Conservation (phyloP, 2,888 invertebrate genomes). For the Epistrophe grossulariae region DNA sequence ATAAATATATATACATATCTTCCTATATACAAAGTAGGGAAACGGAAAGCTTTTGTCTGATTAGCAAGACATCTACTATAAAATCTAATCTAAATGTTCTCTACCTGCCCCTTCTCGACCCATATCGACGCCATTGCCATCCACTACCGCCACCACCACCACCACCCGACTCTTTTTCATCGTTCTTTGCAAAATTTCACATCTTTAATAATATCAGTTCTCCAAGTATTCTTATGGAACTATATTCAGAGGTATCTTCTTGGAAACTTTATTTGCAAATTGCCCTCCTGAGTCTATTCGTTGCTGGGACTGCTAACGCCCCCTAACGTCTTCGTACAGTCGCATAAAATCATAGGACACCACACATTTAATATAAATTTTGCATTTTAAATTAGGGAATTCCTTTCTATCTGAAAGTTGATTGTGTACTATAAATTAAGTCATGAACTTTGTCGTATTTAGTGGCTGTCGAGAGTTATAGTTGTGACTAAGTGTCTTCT, state of each 20-base stretch:
- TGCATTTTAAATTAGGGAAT: slow-evolving; percentile 63
- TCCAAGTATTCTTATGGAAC: slow-evolving; percentile 34
- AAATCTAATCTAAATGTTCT: slow-evolving; percentile 53
- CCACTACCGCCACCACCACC: too few relatives aligned
- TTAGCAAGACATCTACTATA: slow-evolving; percentile 63
- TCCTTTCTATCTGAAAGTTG: slow-evolving; percentile 2
- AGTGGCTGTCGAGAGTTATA: neutral
- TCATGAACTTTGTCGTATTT: neutral
- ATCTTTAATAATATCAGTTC: slow-evolving; percentile 54
- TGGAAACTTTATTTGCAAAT: slow-evolving; percentile 64
- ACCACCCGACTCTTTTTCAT: too few relatives aligned
- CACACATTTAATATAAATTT: slow-evolving; percentile 43
- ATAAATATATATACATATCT: neutral
- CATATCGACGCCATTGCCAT: neutral
- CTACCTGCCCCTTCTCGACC: neutral
- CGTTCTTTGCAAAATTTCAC: slow-evolving; percentile 17
- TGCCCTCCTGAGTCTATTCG: slow-evolving; percentile 35
- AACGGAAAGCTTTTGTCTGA: slow-evolving; percentile 66
- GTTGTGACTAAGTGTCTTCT: neutral
- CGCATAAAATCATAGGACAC: slow-evolving; percentile 10
- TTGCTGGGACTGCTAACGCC: slow-evolving; percentile 1
- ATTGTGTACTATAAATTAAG: slow-evolving; percentile 4
- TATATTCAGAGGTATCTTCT: slow-evolving; percentile 29
- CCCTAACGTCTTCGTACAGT: neutral
- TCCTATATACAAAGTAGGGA: neutral